Base-by-base conservation (phyloP, 2,113 vertebrate genomes). In the Sinocyclocheilus grahami region DNA sequence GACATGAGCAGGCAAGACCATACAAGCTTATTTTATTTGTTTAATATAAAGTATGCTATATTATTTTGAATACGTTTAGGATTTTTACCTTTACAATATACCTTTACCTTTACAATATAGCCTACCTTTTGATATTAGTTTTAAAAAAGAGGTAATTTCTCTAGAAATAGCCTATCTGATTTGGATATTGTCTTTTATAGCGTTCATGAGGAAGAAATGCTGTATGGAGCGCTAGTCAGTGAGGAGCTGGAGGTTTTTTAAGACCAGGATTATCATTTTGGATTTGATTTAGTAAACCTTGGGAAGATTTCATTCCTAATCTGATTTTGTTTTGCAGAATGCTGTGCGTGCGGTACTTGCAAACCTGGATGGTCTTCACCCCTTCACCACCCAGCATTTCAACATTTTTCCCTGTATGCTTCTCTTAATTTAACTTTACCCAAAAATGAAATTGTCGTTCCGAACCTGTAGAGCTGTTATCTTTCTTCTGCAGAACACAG, bases 381-480 rank as follows among this genome's bases (percentile, higher is more conserved):
- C 95, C 7, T 95, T 95, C 82, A 88, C 83, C 30, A 94, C 92
- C 0, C 7, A 84, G 12, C 90, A 94, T 89, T 95, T 94, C 79
- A 92, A 39, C 2, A 82, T 95, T 86, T 95, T 93, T 85, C 95
- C 95, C 7, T 93, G 95, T 96, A 95, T 93, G 93, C 88, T 81
- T 39, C 81, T 14, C 24, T 58, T 3, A 71, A 81, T 51, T 14
- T 37, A 22, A 48, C 20, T 62, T 22, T 3, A 48, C 42, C 6
- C 12, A 75, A 48, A 72, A 46, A 24, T 24, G 2, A 14, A 46
- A 48, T 6, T 48, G 12, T 3, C 3, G 0, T 48, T 16, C 42
- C 72, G 27, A 75, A 75, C 72, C 22, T 42, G 10, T 42, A 46
- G 10, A 9, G 18, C 37, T 42, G 24, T 71, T 27, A 65, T 60